phyloP scores from a whole-genome alignment of 2,888 invertebrate genomes.

The Gymnoscelis rufifasciata region DNA sequence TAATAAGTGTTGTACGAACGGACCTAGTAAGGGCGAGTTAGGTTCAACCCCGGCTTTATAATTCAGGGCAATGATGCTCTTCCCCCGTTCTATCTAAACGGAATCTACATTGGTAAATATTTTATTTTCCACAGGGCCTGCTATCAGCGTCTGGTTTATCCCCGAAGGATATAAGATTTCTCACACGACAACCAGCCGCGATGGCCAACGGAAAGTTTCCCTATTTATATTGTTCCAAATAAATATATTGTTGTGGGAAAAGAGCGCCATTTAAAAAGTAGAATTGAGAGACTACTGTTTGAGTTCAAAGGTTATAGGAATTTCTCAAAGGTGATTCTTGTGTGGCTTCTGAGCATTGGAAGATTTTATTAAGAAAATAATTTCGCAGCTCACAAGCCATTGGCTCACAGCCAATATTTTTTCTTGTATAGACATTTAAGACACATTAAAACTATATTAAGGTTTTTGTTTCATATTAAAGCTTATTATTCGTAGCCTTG shows the following conservation, averaged over 20 bases:
- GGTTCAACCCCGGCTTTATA: neutral
- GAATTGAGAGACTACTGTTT: neutral
- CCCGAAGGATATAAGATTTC: constrained; percentile 60
- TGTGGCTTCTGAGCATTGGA: no score
- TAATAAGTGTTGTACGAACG: no score
- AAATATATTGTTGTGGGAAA: neutral
- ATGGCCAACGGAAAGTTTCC: constrained; percentile 40
- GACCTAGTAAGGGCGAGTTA: no score
- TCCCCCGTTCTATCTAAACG: constrained; percentile 34
- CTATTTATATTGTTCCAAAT: constrained; percentile 37
- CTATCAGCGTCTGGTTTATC: constrained; percentile 51
- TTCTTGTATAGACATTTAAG: no score
- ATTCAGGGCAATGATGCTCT: neutral
- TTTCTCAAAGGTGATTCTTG: no score
- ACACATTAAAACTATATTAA: no score
- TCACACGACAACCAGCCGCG: constrained; percentile 37
- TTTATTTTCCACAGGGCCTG: constrained; percentile 49
- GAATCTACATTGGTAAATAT: constrained; percentile 51
- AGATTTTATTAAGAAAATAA: no score
- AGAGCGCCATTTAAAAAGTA: neutral
- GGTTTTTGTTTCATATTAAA: no score
- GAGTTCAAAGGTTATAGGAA: no score
- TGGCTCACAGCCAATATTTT: no score
- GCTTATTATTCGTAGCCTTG: no score
- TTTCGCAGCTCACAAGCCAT: no score